Conservation (phyloP, 92 coral and sea anemone genomes). For the Micromussa lordhowensis region DNA sequence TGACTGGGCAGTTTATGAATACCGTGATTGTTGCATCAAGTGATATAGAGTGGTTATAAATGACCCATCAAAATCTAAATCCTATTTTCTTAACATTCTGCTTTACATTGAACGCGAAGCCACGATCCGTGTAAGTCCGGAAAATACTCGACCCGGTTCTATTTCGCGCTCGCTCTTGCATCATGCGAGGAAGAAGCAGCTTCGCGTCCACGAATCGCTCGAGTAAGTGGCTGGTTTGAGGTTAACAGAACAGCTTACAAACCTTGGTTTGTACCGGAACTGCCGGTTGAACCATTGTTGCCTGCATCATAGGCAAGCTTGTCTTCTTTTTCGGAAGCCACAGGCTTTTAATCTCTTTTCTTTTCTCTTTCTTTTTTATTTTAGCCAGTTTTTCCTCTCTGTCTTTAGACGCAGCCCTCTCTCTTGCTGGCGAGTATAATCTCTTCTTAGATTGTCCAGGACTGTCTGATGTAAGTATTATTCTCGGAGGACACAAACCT, state of each 20-base stretch:
- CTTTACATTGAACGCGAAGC: too few species aligned
- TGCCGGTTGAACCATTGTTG: conserved; percentile 82
- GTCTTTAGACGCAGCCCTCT: conserved; percentile 57
- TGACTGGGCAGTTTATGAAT: too few species aligned
- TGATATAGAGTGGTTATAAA: too few species aligned
- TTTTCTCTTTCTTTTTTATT: conserved; percentile 65
- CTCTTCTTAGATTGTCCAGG: conserved; percentile 47
- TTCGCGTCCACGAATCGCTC: background rate
- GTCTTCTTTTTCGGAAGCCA: conserved; percentile 87
- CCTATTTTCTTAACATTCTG: too few species aligned
- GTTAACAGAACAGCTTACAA: background rate
- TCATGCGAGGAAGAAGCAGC: background rate
- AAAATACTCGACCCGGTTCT: too few species aligned
- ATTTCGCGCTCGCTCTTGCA: background rate
- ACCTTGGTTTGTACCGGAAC: conserved; percentile 32
- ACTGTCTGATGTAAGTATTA: conserved; percentile 66
- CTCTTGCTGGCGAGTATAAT: conserved; percentile 56
- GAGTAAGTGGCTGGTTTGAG: background rate
- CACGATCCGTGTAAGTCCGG: too few species aligned
- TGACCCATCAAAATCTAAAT: too few species aligned
- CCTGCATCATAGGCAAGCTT: conserved; percentile 73
- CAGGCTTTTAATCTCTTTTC: conserved; percentile 79
- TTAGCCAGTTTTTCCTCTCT: conserved; percentile 66
- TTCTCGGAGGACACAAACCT: conserved; percentile 52
- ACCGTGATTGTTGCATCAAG: too few species aligned